Evolutionary conservation across 2,888 invertebrate species (phyloP), one percentile per base, ranked within the genome.

Genomic region (Parapristionchus giblindavisi): DNA sequence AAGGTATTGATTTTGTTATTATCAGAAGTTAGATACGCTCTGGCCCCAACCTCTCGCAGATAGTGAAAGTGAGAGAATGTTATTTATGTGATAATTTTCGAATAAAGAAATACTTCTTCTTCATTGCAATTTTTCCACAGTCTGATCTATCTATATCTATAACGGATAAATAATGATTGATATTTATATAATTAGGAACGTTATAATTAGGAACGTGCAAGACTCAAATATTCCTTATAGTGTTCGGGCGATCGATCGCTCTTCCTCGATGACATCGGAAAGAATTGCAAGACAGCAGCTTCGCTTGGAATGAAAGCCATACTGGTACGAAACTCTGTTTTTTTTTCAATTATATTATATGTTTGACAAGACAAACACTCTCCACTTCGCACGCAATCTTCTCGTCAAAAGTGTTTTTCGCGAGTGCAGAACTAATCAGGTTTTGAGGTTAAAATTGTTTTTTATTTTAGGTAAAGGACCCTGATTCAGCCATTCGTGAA

Each of bases 241-340:
- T n/a, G 76, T 11, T 61, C 75, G 2, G 87, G 88, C 14, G 79
- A 85, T 63, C 85, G 89, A 68, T 81, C 85, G 5, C 81, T 89
- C 2, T 90, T 90, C 78, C 83, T 90, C 6, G 90, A 90, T 80
- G 90, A 90, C 77, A 81, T 90, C 36, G 89, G 89, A 4, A 76
- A 79, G 1, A 90, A 90, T 76, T 78, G 89, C 48, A 89, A 89
- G 76, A 79, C 87, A 36, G 89, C 90, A 1, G 81, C 79, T 36
- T 73, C 81, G 43, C 48, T 89, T 40, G 90, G 90, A 51, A 88
- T 89, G 27, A 79, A 83, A 21, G 89, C 89, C 2, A 89, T 90
- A 36, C 89, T 89, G 86, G 89, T 88, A 32, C 2, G 36, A 36
- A 3, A 14, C 17, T 60, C 3, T 17, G n/a, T n/a, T n/a, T n/a